These are phyloP conservation scores for Apotomis betuletana DNA, from an alignment of 2,888 invertebrate species.

Conservation along the genomic window DNA sequence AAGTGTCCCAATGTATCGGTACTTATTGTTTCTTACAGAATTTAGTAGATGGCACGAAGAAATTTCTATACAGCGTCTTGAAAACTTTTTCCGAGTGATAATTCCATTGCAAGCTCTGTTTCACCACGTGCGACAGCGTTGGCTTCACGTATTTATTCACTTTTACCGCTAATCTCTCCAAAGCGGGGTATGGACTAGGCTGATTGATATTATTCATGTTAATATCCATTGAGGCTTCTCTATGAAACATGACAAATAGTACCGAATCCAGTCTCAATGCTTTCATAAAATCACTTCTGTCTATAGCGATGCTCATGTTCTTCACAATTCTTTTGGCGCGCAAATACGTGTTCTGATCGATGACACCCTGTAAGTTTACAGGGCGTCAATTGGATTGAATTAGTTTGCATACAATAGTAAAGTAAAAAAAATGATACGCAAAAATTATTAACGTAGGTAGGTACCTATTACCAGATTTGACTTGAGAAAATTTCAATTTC, in stretches of 20 bases:
- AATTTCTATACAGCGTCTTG: slow-evolving; percentile 59
- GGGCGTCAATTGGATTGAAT: background rate
- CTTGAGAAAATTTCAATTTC: too few relatives aligned
- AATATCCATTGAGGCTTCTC: slow-evolving; percentile 55
- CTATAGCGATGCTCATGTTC: slow-evolving; percentile 58
- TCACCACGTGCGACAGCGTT: slow-evolving; percentile 59
- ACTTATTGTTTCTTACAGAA: slow-evolving; percentile 62
- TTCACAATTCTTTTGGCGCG: slow-evolving; percentile 55
- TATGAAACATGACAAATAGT: slow-evolving; percentile 57
- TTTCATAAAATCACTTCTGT: slow-evolving; percentile 53
- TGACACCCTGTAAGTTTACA: slow-evolving; percentile 59
- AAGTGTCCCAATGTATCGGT: too few relatives aligned
- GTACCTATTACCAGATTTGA: too few relatives aligned
- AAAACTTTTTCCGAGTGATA: slow-evolving; percentile 63
- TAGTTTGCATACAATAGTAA: background rate
- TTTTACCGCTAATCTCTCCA: slow-evolving; percentile 56
- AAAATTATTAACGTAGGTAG: too few relatives aligned
- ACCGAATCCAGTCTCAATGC: slow-evolving; percentile 56
- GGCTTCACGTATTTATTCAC: slow-evolving; percentile 72
- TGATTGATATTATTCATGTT: slow-evolving; percentile 73
- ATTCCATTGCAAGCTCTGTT: slow-evolving; percentile 64
- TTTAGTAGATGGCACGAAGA: slow-evolving; percentile 66
- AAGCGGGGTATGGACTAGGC: slow-evolving; percentile 58
- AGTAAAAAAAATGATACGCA: background rate
- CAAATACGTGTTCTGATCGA: slow-evolving; percentile 63